These are phyloP conservation scores for Campoplex capitator DNA, from an alignment of 2,888 invertebrate species.

Conservation along the genomic window DNA sequence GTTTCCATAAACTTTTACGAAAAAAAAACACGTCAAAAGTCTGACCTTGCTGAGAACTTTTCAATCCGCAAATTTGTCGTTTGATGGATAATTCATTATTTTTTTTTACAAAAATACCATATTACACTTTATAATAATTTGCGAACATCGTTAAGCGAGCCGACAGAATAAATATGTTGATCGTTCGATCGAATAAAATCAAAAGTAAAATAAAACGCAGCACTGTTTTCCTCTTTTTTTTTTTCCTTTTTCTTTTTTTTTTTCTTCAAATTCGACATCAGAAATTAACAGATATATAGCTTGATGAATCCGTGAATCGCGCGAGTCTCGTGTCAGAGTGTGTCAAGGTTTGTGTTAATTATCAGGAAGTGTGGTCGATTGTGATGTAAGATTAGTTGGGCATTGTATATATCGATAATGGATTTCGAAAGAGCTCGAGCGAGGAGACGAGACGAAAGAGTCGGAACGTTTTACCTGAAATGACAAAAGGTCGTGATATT, in stretches of 20 bases:
- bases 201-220: constrained; percentile 13
- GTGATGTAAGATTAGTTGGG: constrained; percentile 10
- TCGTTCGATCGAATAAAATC: not conserved
- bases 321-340: constrained; percentile 65
- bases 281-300: constrained; percentile 15
- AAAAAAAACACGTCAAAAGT: not conserved
- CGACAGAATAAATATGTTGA: constrained; percentile 18
- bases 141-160: constrained; percentile 66
- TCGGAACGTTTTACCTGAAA: no score
- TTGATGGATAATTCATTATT: constrained; percentile 8
- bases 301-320: constrained; percentile 67
- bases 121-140: constrained; percentile 32
- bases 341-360: constrained; percentile 44
- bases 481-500: not conserved
- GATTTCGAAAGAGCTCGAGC: constrained; percentile 7
- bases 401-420: not conserved
- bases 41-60: not conserved
- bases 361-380: constrained; percentile 16
- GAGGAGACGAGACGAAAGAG: not conserved
- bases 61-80: constrained; percentile 55
- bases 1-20: constrained; percentile 17
- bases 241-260: not conserved
- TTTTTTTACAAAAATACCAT: constrained; percentile 5
- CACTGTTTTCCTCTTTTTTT: not conserved
- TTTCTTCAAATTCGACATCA: not conserved